Evolutionary conservation across 2,888 invertebrate genomes (phyloP), one percentile per base, ranked within the genome.

Genomic region (Cyrtodaria siliqua): DNA sequence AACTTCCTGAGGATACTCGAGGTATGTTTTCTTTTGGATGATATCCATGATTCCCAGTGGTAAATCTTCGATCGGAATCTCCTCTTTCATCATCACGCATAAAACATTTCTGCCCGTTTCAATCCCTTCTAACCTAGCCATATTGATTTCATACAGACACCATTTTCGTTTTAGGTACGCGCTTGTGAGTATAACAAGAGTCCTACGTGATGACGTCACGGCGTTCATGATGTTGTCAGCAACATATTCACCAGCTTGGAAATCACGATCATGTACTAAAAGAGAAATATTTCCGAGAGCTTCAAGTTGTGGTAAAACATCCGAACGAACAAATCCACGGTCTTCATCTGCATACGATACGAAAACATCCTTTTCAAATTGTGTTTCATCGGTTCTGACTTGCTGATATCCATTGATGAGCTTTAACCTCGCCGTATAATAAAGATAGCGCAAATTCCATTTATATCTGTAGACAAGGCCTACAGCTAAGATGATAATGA

Each of bases 111-210:
- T 50, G 4, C 50, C 60, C 8, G 68, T 60, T 26, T 63, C 53
- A 1, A 63, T 38, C 18, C 59, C 55, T 55, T 72, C 71, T 29
- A 72, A 47, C 8, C 60, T 29, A 1, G 68, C 77, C 24, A 77
- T 77, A 23, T 72, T 68, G 40, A 77, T 44, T 53, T 77, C 77
- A 24, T 77, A 77, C 64, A 68, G 62, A 38, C 77, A 77, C 77
- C 72, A 77, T 60, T 72, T 55, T 59, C 77, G 71, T 9, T 27
- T 12, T 1, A 72, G 52, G 53, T 60, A 68, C 16, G 53, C 42
- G 14, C 8, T 26, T 2, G 72, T 61, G 2, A 72, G 14, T 24
- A 72, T 49, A 40, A 66, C 55, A 18, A 72, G 38, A 26, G 72
- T 72, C 26, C 49, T 29, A 38, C 63, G 47, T 1, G 66, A 50